Base-by-base conservation (phyloP, 2,113 vertebrate genomes). In the Calyptomena viridis region DNA sequence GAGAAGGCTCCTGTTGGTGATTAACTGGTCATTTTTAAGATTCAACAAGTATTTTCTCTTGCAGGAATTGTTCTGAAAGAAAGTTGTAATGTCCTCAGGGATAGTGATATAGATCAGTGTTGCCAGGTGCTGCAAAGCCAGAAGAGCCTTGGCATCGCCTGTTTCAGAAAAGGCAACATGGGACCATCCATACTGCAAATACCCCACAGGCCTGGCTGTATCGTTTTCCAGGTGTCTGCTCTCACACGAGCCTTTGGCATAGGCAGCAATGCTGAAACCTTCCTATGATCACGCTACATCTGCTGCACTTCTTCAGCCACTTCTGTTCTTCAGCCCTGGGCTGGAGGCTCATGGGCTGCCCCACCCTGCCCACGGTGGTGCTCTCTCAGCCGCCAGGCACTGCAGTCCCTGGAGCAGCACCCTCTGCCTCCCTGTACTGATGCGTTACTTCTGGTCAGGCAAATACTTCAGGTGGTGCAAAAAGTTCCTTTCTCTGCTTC, bases 371-470 rank as follows among this genome's bases (percentile, higher is more conserved):
- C 3, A 0, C 23, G 23, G 33, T 20, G 44, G 14, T 76, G n/a
- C 17, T 77, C 40, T 37, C 28, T 31, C 49, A 16, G 31, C 55
- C 53, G 12, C 22, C 2, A 3, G 49, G 47, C 47, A 24, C 42
- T 47, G 19, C 33, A 16, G 72, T 23, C 3, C 0, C 39, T 60
- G 11, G 4, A 52, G 62, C 42, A 58, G n/a, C 62, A 40, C 28
- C 4, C 1, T 31, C 49, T 4, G 3, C 21, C 49, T 37, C n/a
- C n/a, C n/a, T 1, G 0, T 28, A 47, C 46, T 47, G 46, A 22
- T 47, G 21, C 11, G 46, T 47, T 30, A 24, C 9, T 53, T 1
- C 0, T 47, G n/a, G 39, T 33, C 56, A 93, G 62, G 53, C 62
- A 64, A 59, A 24, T 28, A 20, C 19, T 53, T 71, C 58, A 49